These are phyloP conservation scores for Linhomoeus sp. DNA, from an alignment of 2,888 invertebrate genomes.

Conservation along the genomic window DNA sequence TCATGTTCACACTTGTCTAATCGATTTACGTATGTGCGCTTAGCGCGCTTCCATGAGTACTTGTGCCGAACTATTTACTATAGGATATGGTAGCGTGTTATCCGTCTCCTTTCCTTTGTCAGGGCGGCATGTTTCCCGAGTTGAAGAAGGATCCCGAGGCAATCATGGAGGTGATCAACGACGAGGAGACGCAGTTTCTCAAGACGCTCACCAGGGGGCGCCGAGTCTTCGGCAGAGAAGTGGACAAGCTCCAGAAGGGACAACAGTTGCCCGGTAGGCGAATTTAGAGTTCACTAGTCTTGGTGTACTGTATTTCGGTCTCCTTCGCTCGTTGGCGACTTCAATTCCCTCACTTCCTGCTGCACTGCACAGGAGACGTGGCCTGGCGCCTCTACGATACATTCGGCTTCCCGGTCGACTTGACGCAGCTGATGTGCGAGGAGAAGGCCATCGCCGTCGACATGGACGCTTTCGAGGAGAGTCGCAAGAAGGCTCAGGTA, in stretches of 20 bases:
- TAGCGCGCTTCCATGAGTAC: too few species aligned
- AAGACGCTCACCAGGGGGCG: conserved; percentile 80
- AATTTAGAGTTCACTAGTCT: too few species aligned
- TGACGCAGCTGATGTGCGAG: conserved; percentile 92
- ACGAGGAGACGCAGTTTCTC: conserved; percentile 90
- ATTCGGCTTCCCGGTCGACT: conserved; percentile 92
- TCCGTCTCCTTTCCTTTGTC: too few species aligned
- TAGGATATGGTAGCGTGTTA: too few species aligned
- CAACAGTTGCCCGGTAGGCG: conserved; percentile 50
- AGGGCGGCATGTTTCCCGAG: conserved; percentile 45
- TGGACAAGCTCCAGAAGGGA: conserved; percentile 55
- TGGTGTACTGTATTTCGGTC: too few species aligned
- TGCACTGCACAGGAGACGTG: conserved; percentile 51
- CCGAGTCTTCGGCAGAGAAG: conserved; percentile 68
- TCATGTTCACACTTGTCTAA: too few species aligned
- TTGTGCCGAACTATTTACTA: too few species aligned
- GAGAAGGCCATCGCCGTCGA: conserved; percentile 69
- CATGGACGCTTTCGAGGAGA: conserved; percentile 69
- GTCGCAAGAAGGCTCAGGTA: conserved; percentile 56
- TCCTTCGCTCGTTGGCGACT: too few species aligned
- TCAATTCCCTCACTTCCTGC: too few species aligned
- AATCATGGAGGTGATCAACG: conserved; percentile 76
- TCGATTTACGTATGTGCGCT: too few species aligned
- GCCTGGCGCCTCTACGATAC: conserved; percentile 98
- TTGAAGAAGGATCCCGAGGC: conserved; percentile 65